Percentiles rank a stretch among this genome's conserved stretches.
phyloP scores from a whole-genome alignment of 2,113 vertebrate species.

The Zosterops lateralis region DNA sequence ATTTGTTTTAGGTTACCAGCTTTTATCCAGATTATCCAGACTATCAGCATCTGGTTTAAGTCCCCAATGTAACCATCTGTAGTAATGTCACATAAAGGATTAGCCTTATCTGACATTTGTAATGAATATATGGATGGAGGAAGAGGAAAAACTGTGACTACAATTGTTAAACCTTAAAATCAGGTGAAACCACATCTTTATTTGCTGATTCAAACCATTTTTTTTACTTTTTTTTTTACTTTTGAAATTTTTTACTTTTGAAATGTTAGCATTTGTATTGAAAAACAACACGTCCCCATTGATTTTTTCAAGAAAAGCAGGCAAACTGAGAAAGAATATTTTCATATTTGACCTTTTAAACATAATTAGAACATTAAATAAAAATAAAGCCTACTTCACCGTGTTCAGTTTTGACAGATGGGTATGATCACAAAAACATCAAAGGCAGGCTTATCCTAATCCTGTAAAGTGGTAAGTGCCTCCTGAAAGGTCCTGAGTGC shows the following conservation, averaged over 20 bases:
- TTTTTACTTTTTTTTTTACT: too few relatives aligned
- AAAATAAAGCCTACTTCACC: constrained; percentile 41
- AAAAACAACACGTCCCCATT: background rate
- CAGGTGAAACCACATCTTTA: background rate
- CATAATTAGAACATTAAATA: constrained; percentile 7
- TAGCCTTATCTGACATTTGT: constrained; percentile 69
- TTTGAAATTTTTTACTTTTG: background rate
- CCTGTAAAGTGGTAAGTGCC: constrained; percentile 32
- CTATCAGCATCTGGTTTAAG: constrained; percentile 56
- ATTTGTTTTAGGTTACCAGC: constrained; percentile 61
- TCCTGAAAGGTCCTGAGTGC: constrained; percentile 29
- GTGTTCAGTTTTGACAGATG: constrained; percentile 44
- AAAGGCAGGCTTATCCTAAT: constrained; percentile 55
- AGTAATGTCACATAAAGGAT: constrained; percentile 62
- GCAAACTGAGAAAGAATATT: background rate
- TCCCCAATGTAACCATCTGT: constrained; percentile 46
- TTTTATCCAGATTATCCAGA: constrained; percentile 70
- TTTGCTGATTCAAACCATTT: background rate
- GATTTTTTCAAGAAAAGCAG: background rate
- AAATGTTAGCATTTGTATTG: background rate
- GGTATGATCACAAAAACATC: constrained; percentile 43
- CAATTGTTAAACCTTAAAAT: background rate
- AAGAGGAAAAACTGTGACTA: background rate
- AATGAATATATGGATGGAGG: constrained; percentile 32
- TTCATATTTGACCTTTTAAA: constrained; percentile 10